Conservation (phyloP, 2,888 invertebrate species). For the Omphaloscelis lunosa region DNA sequence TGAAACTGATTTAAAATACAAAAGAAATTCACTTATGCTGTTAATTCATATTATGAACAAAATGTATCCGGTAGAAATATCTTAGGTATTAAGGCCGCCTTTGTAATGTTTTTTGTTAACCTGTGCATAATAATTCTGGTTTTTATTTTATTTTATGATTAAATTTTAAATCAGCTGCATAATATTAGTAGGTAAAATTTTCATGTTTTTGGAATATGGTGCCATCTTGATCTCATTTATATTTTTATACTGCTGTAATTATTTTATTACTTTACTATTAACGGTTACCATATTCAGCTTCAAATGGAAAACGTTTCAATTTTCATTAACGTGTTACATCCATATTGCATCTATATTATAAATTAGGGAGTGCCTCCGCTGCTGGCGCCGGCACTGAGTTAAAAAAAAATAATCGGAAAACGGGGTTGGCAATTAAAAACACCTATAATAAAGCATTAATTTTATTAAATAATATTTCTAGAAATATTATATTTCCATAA, state of each 20-base stretch:
- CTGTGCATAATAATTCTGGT: not conserved
- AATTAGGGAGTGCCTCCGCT: too few relatives aligned
- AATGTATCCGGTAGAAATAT: not conserved
- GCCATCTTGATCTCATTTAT: not conserved
- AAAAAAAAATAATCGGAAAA: too few relatives aligned
- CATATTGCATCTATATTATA: not conserved
- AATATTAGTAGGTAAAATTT: not conserved
- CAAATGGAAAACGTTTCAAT: not conserved
- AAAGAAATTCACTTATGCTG: not conserved
- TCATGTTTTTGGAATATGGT: not conserved
- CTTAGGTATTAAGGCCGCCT: not conserved
- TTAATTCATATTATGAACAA: not conserved
- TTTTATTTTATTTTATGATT: not conserved
- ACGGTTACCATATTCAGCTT: not conserved
- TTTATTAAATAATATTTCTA: too few relatives aligned
- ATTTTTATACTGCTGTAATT: not conserved
- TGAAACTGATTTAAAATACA: not conserved
- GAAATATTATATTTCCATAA: too few relatives aligned
- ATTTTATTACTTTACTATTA: not conserved
- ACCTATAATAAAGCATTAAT: too few relatives aligned
- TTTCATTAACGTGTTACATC: not conserved
- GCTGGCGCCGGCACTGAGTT: too few relatives aligned
- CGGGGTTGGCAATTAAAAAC: too few relatives aligned
- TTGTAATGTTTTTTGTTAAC: not conserved
- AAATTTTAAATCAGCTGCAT: not conserved